These are phyloP conservation scores for Bolinopsis microptera DNA, from an alignment of 37 sponge, comb jelly and placozoan genomes.

Conservation along the genomic window DNA sequence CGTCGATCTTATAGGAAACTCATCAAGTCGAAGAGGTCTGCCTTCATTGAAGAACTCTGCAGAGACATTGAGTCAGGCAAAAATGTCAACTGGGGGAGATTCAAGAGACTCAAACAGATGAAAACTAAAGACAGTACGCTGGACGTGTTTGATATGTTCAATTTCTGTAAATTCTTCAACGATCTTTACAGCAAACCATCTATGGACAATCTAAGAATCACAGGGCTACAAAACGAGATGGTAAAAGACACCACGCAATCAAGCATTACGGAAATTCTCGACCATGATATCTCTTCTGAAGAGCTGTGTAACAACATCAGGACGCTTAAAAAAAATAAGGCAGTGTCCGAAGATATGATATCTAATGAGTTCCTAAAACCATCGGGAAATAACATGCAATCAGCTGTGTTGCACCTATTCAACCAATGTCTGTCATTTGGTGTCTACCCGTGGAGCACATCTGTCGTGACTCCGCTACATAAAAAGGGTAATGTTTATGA, in stretches of 20 bases:
- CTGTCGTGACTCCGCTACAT: too few relatives aligned
- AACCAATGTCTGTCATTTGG: too few relatives aligned
- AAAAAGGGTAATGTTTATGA: too few relatives aligned
- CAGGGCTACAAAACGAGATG: background rate
- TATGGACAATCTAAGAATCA: background rate
- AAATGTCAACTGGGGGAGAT: background rate
- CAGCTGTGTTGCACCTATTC: background rate
- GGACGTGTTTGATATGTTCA: slow-evolving; percentile 16
- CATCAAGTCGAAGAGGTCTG: background rate
- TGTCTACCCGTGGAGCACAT: too few relatives aligned
- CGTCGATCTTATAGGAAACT: background rate
- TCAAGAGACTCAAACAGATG: background rate
- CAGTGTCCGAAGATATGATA: slow-evolving; percentile 10
- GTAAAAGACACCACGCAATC: background rate
- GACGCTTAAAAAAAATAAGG: background rate
- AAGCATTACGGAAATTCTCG: background rate
- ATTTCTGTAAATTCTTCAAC: slow-evolving; percentile 35
- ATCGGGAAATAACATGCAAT: background rate
- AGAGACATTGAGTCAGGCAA: background rate
- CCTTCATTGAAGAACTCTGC: background rate
- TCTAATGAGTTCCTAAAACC: background rate
- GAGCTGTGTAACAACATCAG: background rate
- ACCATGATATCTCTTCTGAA: background rate
- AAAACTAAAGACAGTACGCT: background rate
- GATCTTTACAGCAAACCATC: background rate